These are phyloP conservation scores for Pristis pectinata DNA, from an alignment of 2,797 vertebrate species.

Conservation along the genomic window DNA sequence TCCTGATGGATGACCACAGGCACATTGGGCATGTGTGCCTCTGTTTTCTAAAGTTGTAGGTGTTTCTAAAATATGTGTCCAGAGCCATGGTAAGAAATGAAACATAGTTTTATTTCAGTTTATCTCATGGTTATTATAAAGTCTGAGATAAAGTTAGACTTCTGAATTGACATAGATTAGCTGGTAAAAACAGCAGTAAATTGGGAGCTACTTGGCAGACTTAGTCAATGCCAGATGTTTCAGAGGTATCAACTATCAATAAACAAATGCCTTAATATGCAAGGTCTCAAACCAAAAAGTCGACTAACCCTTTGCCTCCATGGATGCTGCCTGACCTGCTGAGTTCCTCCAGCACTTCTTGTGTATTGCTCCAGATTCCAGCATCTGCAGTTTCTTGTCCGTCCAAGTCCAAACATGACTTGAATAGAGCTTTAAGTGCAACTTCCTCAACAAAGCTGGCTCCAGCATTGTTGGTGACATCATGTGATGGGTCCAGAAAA, in stretches of 20 bases:
- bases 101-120: neutral
- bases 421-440: no score
- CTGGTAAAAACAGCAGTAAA: neutral
- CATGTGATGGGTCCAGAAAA: no score
- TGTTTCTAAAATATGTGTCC: neutral
- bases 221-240: neutral
- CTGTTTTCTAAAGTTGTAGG: neutral
- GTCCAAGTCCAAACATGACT: no score
- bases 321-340: no score
- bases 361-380: no score
- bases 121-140: neutral
- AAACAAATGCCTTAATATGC: neutral
- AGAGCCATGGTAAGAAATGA: neutral
- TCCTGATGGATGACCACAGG: neutral
- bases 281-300: no score
- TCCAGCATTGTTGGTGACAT: no score
- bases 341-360: no score
- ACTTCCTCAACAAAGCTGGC: no score
- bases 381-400: no score
- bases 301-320: no score
- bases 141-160: neutral
- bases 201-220: neutral
- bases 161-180: neutral
- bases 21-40: neutral
- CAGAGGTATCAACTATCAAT: neutral